These are phyloP conservation scores for Cantharis nigra DNA, from an alignment of 2,888 invertebrate species.

Conservation along the genomic window DNA sequence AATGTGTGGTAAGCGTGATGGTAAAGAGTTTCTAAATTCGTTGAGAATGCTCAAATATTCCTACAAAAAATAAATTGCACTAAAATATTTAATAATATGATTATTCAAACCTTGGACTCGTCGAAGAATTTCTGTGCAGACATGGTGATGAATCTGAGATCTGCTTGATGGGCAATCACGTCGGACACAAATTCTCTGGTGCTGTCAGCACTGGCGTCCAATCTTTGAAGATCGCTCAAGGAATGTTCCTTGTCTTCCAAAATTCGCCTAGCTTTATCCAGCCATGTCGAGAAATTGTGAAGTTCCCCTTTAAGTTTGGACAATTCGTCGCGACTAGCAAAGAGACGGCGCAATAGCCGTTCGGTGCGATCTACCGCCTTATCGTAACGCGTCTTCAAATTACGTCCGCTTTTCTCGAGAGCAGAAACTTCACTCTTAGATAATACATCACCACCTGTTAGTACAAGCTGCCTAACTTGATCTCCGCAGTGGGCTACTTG, in stretches of 20 bases:
- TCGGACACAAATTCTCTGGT: slow-evolving; percentile 89
- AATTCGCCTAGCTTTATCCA: slow-evolving; percentile 77
- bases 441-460: slow-evolving; percentile 89
- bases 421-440: slow-evolving; percentile 89
- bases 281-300: slow-evolving; percentile 80
- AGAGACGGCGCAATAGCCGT: slow-evolving; percentile 74
- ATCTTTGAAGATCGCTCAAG: slow-evolving; percentile 73
- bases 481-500: slow-evolving; percentile 85
- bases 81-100: not conserved
- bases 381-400: slow-evolving; percentile 81
- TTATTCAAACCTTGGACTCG: slow-evolving; percentile 80
- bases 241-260: slow-evolving; percentile 86
- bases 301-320: slow-evolving; percentile 84
- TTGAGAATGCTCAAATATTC: slow-evolving; percentile 83
- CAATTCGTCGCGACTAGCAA: slow-evolving; percentile 85
- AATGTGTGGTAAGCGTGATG: slow-evolving; percentile 80
- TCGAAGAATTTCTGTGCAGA: slow-evolving; percentile 95
- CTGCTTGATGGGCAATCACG: slow-evolving; percentile 95
- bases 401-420: slow-evolving; percentile 84
- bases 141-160: slow-evolving; percentile 93
- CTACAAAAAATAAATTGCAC: slow-evolving; percentile 47
- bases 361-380: slow-evolving; percentile 80
- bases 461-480: slow-evolving; percentile 86
- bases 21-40: slow-evolving; percentile 84
- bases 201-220: slow-evolving; percentile 75